Evolutionary conservation across 2,113 vertebrate species (phyloP).

Genomic region (Callionymus lyra): DNA sequence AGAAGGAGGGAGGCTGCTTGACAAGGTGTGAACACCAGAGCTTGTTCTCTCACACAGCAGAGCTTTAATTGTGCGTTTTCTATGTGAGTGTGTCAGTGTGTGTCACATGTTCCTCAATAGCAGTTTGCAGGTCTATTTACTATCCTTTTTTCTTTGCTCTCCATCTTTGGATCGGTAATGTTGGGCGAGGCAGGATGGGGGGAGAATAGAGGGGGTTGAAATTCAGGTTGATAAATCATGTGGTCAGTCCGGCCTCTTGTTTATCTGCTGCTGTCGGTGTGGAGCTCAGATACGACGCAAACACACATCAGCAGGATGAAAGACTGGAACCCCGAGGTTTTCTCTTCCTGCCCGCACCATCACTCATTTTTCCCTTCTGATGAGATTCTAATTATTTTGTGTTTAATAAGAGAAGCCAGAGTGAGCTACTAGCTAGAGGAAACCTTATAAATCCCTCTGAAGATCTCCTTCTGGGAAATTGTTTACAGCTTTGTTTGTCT

Average conservation of each 20-base stretch:
- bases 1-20: slow-evolving; percentile 30
- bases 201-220: slow-evolving; percentile 27
- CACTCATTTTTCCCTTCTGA: neutral
- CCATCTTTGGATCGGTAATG: neutral
- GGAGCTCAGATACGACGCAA: slow-evolving; percentile 51
- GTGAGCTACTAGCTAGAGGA: no score
- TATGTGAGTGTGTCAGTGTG: slow-evolving; percentile 14
- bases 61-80: slow-evolving; percentile 58
- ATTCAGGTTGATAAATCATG: slow-evolving; percentile 69
- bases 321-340: slow-evolving; percentile 39
- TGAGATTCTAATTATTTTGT: slow-evolving; percentile 3
- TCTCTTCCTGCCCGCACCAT: slow-evolving; percentile 5
- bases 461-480: no score
- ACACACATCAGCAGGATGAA: slow-evolving; percentile 22
- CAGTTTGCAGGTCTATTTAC: no score
- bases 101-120: slow-evolving; percentile 1
- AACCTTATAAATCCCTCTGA: no score
- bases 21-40: slow-evolving; percentile 61
- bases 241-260: slow-evolving; percentile 55
- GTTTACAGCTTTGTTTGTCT: no score
- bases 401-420: no score
- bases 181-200: neutral
- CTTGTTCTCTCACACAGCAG: slow-evolving; percentile 31
- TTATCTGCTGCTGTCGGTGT: slow-evolving; percentile 65
- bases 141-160: no score